Conservation (phyloP, 2,113 vertebrate species). For the Heliornis fulica region DNA sequence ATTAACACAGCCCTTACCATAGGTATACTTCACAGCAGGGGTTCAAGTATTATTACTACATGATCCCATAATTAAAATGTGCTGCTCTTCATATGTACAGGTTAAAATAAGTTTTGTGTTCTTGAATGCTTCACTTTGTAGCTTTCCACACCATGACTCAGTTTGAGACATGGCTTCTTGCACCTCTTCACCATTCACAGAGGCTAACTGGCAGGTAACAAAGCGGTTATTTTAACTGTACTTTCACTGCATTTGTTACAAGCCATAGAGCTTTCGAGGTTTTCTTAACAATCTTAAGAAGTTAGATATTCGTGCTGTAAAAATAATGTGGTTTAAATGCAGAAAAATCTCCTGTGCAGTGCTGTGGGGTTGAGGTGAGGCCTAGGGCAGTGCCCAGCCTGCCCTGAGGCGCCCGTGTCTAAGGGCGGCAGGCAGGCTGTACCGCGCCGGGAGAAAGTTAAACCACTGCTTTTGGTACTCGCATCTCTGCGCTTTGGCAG, state of each 20-base stretch:
- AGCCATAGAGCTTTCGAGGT: neutral
- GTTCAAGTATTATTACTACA: fast-evolving
- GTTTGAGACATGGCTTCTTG: neutral
- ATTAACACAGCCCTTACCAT: neutral
- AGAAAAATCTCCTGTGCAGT: fast-evolving
- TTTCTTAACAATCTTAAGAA: neutral
- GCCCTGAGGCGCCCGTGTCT: fast-evolving
- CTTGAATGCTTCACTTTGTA: neutral
- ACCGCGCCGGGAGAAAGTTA: too few species aligned
- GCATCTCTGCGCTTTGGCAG: fast-evolving
- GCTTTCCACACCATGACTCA: neutral
- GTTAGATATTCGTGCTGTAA: neutral
- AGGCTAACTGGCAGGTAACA: neutral
- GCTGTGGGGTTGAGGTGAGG: fast-evolving
- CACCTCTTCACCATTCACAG: fast-evolving
- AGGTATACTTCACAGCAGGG: neutral
- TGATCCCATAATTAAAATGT: neutral
- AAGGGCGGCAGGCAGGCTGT: neutral
- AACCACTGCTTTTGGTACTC: fast-evolving
- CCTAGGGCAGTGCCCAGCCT: neutral
- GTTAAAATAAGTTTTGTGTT: neutral
- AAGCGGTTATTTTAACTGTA: fast-evolving
- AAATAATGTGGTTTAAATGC: neutral
- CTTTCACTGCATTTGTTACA: neutral
- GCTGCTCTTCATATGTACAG: fast-evolving